These are phyloP conservation scores for Polyodon spathula DNA, from an alignment of 2,113 vertebrate species.

Conservation along the genomic window DNA sequence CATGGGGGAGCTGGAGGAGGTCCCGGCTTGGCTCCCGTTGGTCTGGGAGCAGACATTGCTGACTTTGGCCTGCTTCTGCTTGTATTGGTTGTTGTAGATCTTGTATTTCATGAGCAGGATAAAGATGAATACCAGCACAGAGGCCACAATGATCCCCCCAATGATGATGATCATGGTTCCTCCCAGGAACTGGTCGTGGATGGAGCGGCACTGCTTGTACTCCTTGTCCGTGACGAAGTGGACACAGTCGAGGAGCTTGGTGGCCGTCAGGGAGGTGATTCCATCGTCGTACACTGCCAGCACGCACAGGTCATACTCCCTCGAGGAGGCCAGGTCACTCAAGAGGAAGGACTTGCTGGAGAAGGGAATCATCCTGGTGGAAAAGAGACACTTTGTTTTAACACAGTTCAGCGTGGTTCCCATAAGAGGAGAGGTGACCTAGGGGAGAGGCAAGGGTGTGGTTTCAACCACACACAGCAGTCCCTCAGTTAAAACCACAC, in stretches of 20 bases:
- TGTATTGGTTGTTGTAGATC: conserved; percentile 67
- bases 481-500: too few species aligned
- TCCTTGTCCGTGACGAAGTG: conserved; percentile 61
- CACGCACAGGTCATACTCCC: conserved; percentile 69
- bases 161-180: conserved; percentile 78
- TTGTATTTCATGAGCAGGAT: conserved; percentile 76
- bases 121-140: conserved; percentile 73
- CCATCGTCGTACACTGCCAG: conserved; percentile 68
- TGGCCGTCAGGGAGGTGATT: conserved; percentile 59
- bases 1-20: conserved; percentile 37
- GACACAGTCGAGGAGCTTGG: conserved; percentile 62
- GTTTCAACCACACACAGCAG: too few species aligned
- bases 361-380: conserved; percentile 63
- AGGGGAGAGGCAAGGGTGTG: too few species aligned
- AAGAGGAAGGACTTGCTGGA: conserved; percentile 59
- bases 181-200: conserved; percentile 68
- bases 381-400: neutral
- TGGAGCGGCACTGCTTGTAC: conserved; percentile 61
- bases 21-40: conserved; percentile 59
- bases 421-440: neutral
- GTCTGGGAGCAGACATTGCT: conserved; percentile 54
- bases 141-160: conserved; percentile 71
- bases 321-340: conserved; percentile 59
- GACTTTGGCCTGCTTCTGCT: conserved; percentile 53
- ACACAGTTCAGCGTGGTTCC: neutral